A percentile compares a stretch with the other conserved stretches of the same genome.
Conservation (phyloP, 2,888 invertebrate genomes). For the Limnephilus marmoratus region DNA sequence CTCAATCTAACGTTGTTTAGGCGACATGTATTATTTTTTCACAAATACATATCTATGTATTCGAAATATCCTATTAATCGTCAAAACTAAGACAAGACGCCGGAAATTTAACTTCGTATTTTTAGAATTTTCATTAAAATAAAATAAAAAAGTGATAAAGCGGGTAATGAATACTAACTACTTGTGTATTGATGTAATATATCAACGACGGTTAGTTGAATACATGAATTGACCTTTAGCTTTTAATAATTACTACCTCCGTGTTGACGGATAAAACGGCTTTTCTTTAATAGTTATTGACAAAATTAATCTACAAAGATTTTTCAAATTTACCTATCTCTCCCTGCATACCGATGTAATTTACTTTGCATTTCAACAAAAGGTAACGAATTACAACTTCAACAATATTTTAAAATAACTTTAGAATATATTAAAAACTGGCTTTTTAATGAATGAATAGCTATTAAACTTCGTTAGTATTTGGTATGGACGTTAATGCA, state of each 20-base stretch:
- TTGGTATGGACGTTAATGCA: conserved; percentile 40
- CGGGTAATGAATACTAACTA: background rate
- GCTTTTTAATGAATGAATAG: conserved; percentile 50
- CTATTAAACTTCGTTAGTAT: conserved; percentile 43
- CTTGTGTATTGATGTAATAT: background rate
- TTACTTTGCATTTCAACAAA: background rate
- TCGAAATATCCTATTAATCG: background rate
- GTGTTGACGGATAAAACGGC: background rate
- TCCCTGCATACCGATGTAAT: background rate
- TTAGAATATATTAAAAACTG: conserved; percentile 29
- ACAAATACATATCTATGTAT: background rate
- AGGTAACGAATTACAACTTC: conserved; percentile 17
- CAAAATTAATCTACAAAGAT: background rate
- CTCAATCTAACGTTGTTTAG: background rate
- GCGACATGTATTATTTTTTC: background rate
- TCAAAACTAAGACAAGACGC: background rate
- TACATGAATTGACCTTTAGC: background rate
- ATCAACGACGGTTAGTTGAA: background rate
- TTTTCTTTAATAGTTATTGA: background rate
- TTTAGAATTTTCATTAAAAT: background rate
- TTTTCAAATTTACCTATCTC: background rate
- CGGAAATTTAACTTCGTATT: background rate
- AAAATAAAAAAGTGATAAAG: background rate
- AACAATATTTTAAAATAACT: background rate
- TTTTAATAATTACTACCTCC: background rate